These are phyloP conservation scores for Chiroxiphia lanceolata DNA, from an alignment of 2,797 vertebrate species.

Conservation along the genomic window DNA sequence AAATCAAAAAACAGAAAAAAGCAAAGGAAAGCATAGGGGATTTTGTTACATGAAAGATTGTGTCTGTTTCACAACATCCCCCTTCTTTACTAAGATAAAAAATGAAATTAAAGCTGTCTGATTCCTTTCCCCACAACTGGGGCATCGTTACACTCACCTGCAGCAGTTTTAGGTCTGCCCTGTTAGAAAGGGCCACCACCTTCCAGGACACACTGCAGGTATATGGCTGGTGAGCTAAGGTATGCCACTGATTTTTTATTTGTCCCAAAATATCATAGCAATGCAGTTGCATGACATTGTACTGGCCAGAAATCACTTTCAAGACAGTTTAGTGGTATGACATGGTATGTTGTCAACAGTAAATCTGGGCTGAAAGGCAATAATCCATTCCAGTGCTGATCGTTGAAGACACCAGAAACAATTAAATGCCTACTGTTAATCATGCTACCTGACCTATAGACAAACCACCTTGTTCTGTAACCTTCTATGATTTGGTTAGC, in stretches of 20 bases:
- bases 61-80: background rate
- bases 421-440: slow-evolving; percentile 38
- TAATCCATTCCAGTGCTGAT: background rate
- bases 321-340: slow-evolving; percentile 28
- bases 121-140: background rate
- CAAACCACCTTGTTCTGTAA: slow-evolving; percentile 24
- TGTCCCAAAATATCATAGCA: slow-evolving; percentile 5
- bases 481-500: background rate
- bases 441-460: slow-evolving; percentile 16
- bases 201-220: background rate
- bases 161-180: background rate
- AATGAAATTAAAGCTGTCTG: background rate
- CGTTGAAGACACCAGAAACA: slow-evolving; percentile 17
- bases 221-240: background rate
- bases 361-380: slow-evolving; percentile 31
- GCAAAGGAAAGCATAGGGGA: background rate
- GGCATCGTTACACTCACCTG: background rate
- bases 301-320: slow-evolving; percentile 45
- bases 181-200: background rate
- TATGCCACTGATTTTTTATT: background rate
- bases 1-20: background rate
- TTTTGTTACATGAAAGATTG: background rate
- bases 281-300: background rate
- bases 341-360: background rate
- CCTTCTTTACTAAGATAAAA: background rate